phyloP scores from a whole-genome alignment of 2,888 invertebrate species.

The Slavum lentiscoides region DNA sequence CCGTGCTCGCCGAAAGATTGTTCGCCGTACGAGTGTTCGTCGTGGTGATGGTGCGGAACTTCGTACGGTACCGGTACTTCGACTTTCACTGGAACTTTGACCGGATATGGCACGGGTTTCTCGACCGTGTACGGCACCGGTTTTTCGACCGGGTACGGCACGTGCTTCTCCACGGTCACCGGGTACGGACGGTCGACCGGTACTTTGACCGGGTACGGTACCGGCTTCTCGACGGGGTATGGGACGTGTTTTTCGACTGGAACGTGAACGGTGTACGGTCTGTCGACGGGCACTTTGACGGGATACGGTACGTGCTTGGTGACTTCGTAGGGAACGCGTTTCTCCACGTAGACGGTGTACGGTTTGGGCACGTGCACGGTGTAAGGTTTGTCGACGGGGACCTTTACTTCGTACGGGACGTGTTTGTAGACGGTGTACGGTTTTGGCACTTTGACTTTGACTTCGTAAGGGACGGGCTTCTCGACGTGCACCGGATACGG shows the following conservation, averaged over 20 bases:
- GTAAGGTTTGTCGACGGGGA: slow-evolving; percentile 59
- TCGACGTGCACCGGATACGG: slow-evolving; percentile 58
- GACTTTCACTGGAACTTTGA: slow-evolving; percentile 67
- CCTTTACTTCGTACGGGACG: slow-evolving; percentile 68
- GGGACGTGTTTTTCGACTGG: slow-evolving; percentile 62
- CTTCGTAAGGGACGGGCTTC: slow-evolving; percentile 56
- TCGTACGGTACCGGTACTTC: slow-evolving; percentile 56
- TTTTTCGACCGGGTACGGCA: slow-evolving; percentile 66
- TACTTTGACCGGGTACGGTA: slow-evolving; percentile 66
- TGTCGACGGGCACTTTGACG: slow-evolving; percentile 62
- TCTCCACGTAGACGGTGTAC: slow-evolving; percentile 55
- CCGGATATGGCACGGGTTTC: slow-evolving; percentile 68
- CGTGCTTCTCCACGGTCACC: slow-evolving; percentile 76
- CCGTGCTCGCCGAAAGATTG: neutral
- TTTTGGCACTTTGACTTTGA: slow-evolving; percentile 56
- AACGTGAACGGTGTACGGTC: slow-evolving; percentile 63
- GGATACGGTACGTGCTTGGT: slow-evolving; percentile 58
- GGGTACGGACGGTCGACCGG: slow-evolving; percentile 63
- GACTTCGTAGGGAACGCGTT: slow-evolving; percentile 56
- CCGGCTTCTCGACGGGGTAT: slow-evolving; percentile 57
- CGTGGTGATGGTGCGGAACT: slow-evolving; percentile 46
- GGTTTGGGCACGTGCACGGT: slow-evolving; percentile 59
- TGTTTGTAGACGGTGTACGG: slow-evolving; percentile 66
- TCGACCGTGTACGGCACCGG: slow-evolving; percentile 75
- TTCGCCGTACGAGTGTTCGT: neutral